phyloP scores from a whole-genome alignment of 2,113 vertebrate species.

The Microtus montanus region DNA sequence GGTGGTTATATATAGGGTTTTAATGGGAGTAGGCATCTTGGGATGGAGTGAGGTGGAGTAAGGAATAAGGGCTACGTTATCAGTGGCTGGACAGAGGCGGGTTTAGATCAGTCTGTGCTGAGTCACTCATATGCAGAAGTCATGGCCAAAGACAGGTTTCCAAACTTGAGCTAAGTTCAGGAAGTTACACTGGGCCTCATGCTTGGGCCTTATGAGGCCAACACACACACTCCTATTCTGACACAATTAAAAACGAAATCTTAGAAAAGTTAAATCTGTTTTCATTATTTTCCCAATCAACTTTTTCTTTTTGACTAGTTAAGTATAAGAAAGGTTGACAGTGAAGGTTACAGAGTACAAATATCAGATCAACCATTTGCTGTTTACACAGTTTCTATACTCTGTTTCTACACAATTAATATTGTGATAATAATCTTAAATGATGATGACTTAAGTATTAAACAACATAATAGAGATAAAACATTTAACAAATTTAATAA shows the following conservation, averaged over 20 bases:
- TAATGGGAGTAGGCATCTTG: too few species aligned
- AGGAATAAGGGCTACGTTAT: too few species aligned
- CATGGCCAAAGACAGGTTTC: too few species aligned
- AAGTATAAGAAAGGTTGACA: neutral
- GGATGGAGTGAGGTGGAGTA: too few species aligned
- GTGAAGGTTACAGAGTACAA: neutral
- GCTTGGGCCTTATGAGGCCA: too few species aligned
- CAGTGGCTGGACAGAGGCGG: too few species aligned
- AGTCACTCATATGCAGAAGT: too few species aligned
- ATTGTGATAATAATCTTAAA: neutral
- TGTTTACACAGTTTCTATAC: neutral
- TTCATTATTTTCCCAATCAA: neutral
- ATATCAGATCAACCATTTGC: neutral
- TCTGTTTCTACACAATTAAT: neutral
- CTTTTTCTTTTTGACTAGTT: neutral
- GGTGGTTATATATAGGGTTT: neutral
- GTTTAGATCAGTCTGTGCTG: too few species aligned
- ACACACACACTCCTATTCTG: neutral
- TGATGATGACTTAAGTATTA: neutral
- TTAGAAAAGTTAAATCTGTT: neutral
- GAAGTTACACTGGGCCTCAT: too few species aligned
- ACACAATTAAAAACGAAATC: neutral
- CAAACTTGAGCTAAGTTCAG: too few species aligned
- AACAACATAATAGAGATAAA: neutral
- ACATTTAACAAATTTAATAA: neutral